These are phyloP conservation scores for Ramphastos sulfuratus DNA, from an alignment of 2,113 vertebrate genomes.

Conservation along the genomic window DNA sequence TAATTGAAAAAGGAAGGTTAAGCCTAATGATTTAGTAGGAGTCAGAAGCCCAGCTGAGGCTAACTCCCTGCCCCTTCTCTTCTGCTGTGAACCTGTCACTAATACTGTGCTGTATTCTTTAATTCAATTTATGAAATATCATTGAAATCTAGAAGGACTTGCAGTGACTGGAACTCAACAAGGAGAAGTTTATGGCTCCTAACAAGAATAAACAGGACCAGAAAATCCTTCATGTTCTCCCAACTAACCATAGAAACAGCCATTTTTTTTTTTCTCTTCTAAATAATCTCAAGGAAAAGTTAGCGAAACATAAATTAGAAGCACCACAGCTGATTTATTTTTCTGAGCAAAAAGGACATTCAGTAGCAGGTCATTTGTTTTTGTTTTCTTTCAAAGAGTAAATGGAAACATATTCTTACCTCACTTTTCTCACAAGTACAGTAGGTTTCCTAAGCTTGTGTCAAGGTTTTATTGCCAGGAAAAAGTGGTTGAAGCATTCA, in stretches of 20 bases:
- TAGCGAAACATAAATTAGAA: constrained; percentile 63
- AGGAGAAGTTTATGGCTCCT: constrained; percentile 33
- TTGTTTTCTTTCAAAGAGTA: constrained; percentile 80
- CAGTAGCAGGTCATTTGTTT: constrained; percentile 81
- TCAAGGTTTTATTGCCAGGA: constrained; percentile 77
- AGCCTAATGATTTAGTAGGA: background rate
- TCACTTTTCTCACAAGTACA: constrained; percentile 83
- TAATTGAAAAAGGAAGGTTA: background rate
- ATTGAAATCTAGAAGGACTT: background rate
- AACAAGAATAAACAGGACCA: constrained; percentile 37
- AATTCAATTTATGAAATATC: constrained; percentile 36
- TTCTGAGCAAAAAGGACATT: constrained; percentile 80
- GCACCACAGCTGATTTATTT: constrained; percentile 60
- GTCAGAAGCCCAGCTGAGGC: background rate
- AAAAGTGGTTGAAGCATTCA: constrained; percentile 76
- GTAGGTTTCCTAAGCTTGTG: constrained; percentile 79
- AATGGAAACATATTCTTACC: constrained; percentile 81
- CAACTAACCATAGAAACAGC: constrained; percentile 30
- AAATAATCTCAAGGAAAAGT: constrained; percentile 65
- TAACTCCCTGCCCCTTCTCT: background rate
- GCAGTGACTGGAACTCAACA: background rate
- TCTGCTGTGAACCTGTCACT: background rate
- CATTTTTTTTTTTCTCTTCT: constrained; percentile 8
- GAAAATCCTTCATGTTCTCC: constrained; percentile 49
- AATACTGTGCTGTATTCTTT: background rate